Evolutionary conservation across 2,113 vertebrate species (phyloP), one percentile per base, ranked within the genome.

Genomic region (Ceuthmochares aereus): DNA sequence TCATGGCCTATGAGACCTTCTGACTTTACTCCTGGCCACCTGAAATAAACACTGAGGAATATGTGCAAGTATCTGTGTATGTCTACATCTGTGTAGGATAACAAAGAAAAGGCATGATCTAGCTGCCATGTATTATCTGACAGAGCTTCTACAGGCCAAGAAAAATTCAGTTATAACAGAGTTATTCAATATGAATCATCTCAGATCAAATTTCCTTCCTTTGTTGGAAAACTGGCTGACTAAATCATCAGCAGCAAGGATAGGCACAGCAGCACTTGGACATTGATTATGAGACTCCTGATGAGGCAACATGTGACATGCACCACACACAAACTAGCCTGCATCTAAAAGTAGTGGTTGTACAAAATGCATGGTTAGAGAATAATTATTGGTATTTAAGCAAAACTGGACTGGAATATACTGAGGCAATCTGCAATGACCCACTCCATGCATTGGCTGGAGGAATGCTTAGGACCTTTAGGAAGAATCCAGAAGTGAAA

Each of bases 131-230:
- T 49, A 25, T 54, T 90, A 82, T 30, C 15, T 0, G 2, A 87
- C 21, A 87, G 13, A 87, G 30, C 14, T 85, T 72, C 43, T 49
- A 12, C 4, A 4, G 2, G 4, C 40, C 78, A 83, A 90, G 82
- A 85, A 76, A 93, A 90, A 87, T 45, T 73, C 59, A 90, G 73
- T 90, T 73, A 36, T 73, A 91, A 75, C 26, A 22, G 94, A 32
- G 27, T 60, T 80, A 51, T 40, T 90, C 45, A 42, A 32, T 36
- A 74, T 54, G 45, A 92, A 86, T 83, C n/a, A 90, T 14, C 54
- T 81, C 42, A 47, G 60, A 82, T 30, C 9, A 59, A 56, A 93
- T 79, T 82, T 91, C 36, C 43, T 84, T 93, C 77, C 60, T 88
- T 32, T 80, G 51, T 2, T 66, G 47, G 55, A 88, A 95, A 92